Base-by-base conservation (phyloP, 2,888 invertebrate species). In the Callinectes sapidus region DNA sequence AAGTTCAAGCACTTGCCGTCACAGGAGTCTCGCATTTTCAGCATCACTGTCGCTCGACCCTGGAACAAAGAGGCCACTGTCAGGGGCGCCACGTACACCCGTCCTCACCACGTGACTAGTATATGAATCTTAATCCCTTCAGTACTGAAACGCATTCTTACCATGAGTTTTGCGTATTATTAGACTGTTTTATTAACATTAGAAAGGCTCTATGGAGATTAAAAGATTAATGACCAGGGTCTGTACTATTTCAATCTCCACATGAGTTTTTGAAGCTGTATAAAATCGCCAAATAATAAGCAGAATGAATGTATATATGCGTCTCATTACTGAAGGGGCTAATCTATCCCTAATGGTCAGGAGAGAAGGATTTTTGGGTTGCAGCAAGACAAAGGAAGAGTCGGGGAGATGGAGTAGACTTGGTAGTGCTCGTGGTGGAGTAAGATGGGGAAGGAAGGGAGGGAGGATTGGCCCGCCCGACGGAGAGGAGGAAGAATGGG, bases 1-100 rank as follows among this genome's bases (percentile, higher is more conserved):
- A 23, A 87, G n/a, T 14, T 77, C 48, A 42, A 71, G n/a, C 91
- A 91, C n/a, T 71, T 71, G n/a, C 71, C 86, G 13, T 87, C 91
- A 87, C 91, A 91, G n/a, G 32, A 39, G 6, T 28, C 54, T 48
- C 91, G 61, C 42, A 42, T 87, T 18, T 87, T 54, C 18, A 71
- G 16, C 28, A 28, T 66, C 42, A 39, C 35, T 18, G 32, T 55
- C 23, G 23, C 23, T 2, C 18, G 48, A 10, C 85, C 85, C 90
- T 90, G 85, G 28, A 85, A 85, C 16, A 85, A 13, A 85, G 13
- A 18, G 71, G 71, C 71, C 71, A 71, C 28, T 71, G 71, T 71
- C 71, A 35, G 35, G 42, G 77, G 23, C 42, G 23, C 8, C 18
- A 10, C 6, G n/a, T n/a, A 55, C 28, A 90, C 55, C 71, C 10